phyloP scores from a whole-genome alignment of 23 tunicate genomes.

The Halocynthia aurantium region DNA sequence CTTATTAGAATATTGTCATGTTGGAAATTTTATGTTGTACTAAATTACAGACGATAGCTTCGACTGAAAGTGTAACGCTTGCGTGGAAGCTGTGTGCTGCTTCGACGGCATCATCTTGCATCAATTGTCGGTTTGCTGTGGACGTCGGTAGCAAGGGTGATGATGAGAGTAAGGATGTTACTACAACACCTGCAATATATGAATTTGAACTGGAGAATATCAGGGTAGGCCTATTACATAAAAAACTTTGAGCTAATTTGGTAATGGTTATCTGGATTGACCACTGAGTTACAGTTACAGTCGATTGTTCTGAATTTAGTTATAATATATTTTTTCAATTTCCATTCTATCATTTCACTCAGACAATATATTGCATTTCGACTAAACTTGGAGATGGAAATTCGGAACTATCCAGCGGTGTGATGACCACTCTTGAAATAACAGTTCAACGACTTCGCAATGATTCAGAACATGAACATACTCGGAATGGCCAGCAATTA shows the following conservation, averaged over 20 bases:
- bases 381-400: constrained; percentile 19
- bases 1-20: not conserved
- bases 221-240: not conserved
- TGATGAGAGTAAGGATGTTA: not conserved
- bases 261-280: no score
- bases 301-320: not conserved
- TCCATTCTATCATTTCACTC: constrained; percentile 2
- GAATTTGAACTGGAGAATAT: constrained; percentile 30
- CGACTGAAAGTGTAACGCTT: constrained; percentile 5
- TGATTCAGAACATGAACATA: constrained; percentile 70
- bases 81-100: constrained; percentile 15
- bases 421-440: constrained; percentile 62
- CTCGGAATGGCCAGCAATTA: constrained; percentile 63
- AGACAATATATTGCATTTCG: constrained; percentile 68
- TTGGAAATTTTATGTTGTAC: not conserved
- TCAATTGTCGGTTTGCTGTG: constrained; percentile 8
- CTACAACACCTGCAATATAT: constrained; percentile 8
- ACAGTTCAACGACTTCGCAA: constrained; percentile 40
- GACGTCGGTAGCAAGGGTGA: not conserved
- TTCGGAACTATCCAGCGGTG: constrained; percentile 23
- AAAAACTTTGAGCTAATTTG: no score
- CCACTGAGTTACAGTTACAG: no score
- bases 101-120: constrained; percentile 9
- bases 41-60: constrained; percentile 2
- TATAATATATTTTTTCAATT: not conserved